Conservation (phyloP, 2,888 invertebrate genomes). For the Euproctis similis region DNA sequence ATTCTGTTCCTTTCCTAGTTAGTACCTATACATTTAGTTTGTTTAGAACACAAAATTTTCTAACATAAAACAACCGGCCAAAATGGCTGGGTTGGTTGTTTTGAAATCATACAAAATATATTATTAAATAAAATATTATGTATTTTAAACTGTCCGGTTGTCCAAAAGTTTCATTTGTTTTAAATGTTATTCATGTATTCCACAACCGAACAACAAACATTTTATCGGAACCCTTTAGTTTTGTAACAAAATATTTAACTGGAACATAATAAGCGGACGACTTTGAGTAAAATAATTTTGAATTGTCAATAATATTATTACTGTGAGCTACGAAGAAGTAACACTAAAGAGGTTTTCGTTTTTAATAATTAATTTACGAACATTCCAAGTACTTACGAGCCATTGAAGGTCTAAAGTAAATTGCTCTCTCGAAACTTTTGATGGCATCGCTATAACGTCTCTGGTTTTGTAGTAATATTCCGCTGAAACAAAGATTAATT, state of each 20-base stretch:
- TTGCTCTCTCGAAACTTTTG: constrained; percentile 92
- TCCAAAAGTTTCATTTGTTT: not conserved
- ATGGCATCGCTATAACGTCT: constrained; percentile 91
- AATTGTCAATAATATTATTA: constrained; percentile 29
- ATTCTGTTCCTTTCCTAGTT: no score
- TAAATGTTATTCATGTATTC: constrained; percentile 3
- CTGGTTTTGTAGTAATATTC: constrained; percentile 92
- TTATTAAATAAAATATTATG: no score
- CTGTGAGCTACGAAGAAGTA: constrained; percentile 27
- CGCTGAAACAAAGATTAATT: constrained; percentile 83
- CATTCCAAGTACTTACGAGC: constrained; percentile 92
- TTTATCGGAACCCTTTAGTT: constrained; percentile 2
- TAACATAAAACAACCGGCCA: no score
- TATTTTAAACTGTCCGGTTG: not conserved
- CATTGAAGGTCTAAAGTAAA: constrained; percentile 93
- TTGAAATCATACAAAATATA: no score
- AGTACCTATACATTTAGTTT: no score
- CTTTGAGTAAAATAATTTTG: constrained; percentile 24
- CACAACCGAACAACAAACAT: no score
- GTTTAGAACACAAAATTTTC: no score
- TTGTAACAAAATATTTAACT: constrained; percentile 8
- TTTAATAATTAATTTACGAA: constrained; percentile 35
- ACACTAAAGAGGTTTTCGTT: constrained; percentile 23
- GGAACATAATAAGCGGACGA: constrained; percentile 14
- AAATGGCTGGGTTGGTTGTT: no score